Conservation (phyloP, 1,140 invertebrate species). For the Anastrepha obliqua region DNA sequence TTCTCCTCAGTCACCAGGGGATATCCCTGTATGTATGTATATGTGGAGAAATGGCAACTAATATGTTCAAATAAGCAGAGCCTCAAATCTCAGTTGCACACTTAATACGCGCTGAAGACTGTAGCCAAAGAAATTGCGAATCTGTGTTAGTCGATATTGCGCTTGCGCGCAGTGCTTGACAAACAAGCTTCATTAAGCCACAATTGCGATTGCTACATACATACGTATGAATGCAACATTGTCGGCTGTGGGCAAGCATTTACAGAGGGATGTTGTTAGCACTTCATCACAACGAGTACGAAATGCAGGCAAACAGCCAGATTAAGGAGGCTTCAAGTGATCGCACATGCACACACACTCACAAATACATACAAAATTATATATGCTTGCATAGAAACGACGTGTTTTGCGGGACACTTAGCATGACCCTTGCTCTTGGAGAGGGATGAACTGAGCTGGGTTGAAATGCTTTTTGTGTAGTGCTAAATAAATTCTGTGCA, state of each 20-base stretch:
- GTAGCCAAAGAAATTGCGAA: not conserved
- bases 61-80: slow-evolving; percentile 10
- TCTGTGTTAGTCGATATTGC: not conserved
- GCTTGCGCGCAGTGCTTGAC: not conserved
- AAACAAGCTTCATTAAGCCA: slow-evolving; percentile 38
- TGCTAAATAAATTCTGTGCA: slow-evolving; percentile 45
- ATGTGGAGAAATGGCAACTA: not conserved
- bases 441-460: not conserved
- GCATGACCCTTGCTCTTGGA: too few species aligned
- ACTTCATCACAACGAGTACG: not conserved
- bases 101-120: slow-evolving; percentile 12
- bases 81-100: slow-evolving; percentile 53
- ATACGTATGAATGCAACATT: not conserved
- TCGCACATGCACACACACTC: not conserved
- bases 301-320: not conserved
- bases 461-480: slow-evolving; percentile 36
- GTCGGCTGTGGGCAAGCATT: not conserved
- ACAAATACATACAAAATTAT: not conserved
- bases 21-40: not conserved
- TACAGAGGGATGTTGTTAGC: slow-evolving; percentile 3
- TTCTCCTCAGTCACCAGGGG: too few species aligned
- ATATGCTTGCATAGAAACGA: not conserved
- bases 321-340: not conserved
- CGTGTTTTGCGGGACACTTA: not conserved
- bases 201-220: not conserved